Base-by-base conservation (phyloP, 2,113 vertebrate genomes). In the Etheostoma spectabile region DNA sequence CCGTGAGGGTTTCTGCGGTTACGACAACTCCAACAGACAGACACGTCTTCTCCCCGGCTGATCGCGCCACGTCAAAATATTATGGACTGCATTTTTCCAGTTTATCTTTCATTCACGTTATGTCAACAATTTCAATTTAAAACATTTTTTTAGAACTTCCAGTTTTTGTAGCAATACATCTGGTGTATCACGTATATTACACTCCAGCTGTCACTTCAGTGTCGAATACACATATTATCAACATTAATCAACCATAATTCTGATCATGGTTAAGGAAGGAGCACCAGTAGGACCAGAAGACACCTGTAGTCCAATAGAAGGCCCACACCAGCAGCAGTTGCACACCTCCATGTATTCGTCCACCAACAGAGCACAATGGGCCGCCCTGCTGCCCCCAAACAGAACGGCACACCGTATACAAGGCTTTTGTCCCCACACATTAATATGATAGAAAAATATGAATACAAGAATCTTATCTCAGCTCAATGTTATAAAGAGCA, bases 391-490 rank as follows among this genome's bases (percentile, higher is more conserved):
- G 92, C 93, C 94, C 95, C 95, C 96, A 95, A 72, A 42, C 11
- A 42, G 10, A 42, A 83, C 78, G 95, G 94, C 95, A 95, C 93
- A 53, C 94, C 92, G 91, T 93, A 95, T 95, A 93, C 94, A 92
- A 88, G 85, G 94, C 95, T 97, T 98, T 98, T 98, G 98, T 98
- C 96, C 93, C 96, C 92, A 95, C 95, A 96, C 96, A 97, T 97
- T 97, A 97, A 98, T 96, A 97, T 96, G 97, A 97, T 97, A 96
- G 95, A 96, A 97, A 97, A 90, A 91, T 97, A 97, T 96, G 96
- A 97, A 97, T 97, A 97, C 96, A 94, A 95, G 95, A 97, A 97
- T 97, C 96, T 98, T 98, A 99, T 98, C 97, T 95, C 94, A 94
- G 95, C 95, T 96, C 94, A 93, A 94, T 94, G 96, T 98, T 97